Conservation (phyloP, 2,888 invertebrate species). For the Scaptomyza parva region DNA sequence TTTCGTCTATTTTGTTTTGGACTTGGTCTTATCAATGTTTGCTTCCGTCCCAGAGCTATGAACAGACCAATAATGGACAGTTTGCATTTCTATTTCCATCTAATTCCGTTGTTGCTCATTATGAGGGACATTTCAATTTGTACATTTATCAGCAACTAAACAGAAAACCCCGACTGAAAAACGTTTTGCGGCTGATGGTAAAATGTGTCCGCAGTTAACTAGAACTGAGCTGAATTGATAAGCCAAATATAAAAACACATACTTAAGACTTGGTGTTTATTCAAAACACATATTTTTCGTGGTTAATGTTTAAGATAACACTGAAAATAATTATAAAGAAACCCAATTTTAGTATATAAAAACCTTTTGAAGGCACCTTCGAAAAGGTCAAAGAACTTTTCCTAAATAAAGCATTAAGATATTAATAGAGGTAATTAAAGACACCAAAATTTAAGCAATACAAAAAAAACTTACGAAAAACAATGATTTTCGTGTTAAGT, state of each 20-base stretch:
- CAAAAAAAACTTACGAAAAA: too few species aligned
- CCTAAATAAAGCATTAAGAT: too few species aligned
- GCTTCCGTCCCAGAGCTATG: slow-evolving; percentile 60
- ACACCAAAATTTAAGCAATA: too few species aligned
- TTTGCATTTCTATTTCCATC: slow-evolving; percentile 59
- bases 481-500: too few species aligned
- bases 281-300: slow-evolving; percentile 2
- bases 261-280: slow-evolving; percentile 8
- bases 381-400: too few species aligned
- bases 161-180: slow-evolving; percentile 4
- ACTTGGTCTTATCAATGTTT: slow-evolving; percentile 68
- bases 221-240: slow-evolving; percentile 31
- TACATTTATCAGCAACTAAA: slow-evolving; percentile 41
- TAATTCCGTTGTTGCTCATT: slow-evolving; percentile 31
- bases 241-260: slow-evolving; percentile 17
- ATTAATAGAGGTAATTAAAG: too few species aligned
- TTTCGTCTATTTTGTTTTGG: slow-evolving; percentile 13
- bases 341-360: too few species aligned
- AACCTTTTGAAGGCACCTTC: too few species aligned
- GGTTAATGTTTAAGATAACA: slow-evolving; percentile 6
- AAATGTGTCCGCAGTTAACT: slow-evolving; percentile 47
- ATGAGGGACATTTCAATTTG: slow-evolving; percentile 25
- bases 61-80: slow-evolving; percentile 38
- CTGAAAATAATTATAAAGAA: background rate
- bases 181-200: slow-evolving; percentile 34